Evolutionary conservation across 2,113 vertebrate genomes (phyloP), one percentile per base, ranked within the genome.

Genomic region (Arenaria interpres): DNA sequence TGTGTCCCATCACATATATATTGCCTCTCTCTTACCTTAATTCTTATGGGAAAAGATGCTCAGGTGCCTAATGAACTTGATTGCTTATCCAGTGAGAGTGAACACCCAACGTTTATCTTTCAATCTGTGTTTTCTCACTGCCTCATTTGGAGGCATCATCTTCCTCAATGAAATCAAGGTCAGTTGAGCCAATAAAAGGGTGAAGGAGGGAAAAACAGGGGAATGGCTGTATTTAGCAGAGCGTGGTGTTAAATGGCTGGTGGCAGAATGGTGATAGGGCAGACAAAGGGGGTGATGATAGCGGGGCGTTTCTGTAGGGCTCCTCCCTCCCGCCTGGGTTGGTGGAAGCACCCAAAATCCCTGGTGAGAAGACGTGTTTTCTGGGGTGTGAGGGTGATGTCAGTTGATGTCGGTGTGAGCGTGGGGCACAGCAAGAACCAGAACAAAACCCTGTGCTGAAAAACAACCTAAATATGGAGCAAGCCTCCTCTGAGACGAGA

Each of bases 261-360:
- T 23, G 71, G 64, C 63, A 48, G 24, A 83, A 8, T 1, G 1
- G 63, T 53, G 39, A 39, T n/a, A 32, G 23, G 15, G 37, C 18
- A 57, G 72, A 16, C 39, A 48, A 88, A 84, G 56, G 32, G 41
- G 54, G 30, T 74, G 51, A 48, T 3, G 6, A 11, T n/a, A 45
- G 37, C 2, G 0, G 15, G 3, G 5, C 0, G 0, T 78, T 89
- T 77, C 73, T 8, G 1, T 4, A 20, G 43, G 30, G 25, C 25
- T 89, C 0, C 0, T 69, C 35, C 24, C 13, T 74, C 56, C 10
- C 2, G 1, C 2, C 0, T 53, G 50, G 22, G 14, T 28, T 67
- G 32, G 30, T 78, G 71, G 67, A 19, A 73, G 17, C 51, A 51
- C 24, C 46, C 39, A 54, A 41, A 67, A 66, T 43, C 27, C 21